Base-by-base conservation (phyloP, 2,888 invertebrate genomes). In the Macrophya annulata region DNA sequence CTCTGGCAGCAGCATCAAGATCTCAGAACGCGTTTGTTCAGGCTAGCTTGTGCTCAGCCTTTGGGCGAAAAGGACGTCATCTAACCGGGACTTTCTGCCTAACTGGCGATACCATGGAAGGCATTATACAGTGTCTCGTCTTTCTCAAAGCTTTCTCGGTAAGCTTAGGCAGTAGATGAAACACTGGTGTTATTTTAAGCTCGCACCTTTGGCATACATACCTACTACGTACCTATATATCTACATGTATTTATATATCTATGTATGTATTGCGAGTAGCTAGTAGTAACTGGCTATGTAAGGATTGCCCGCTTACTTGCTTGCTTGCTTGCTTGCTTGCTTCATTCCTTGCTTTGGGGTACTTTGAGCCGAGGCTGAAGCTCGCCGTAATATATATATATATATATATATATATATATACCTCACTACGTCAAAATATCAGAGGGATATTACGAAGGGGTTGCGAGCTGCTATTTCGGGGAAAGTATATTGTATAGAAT, bases 101-200 rank as follows among this genome's bases (percentile, higher is more conserved):
- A 86, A 97, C 97, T 76, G 98, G 98, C 84, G 98, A 98, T 94
- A 98, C 98, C 86, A 98, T 98, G 98, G 98, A 98, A 93, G 98
- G 98, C 90, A 98, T 98, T 92, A 98, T 98, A 93, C 98, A 98
- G 94, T 98, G 98, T 93, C 95, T 98, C 91, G 98, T 98, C 90
- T 98, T 98, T 94, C 96, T 98, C 92, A 98, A 98, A 94, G 98
- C 98, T 65, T 98, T 98, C 94, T 97, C 98, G 97, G 98, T 98
- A 95, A 97, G 98, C 95, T 62, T 62, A 77, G 51, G 77, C 55
- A 43, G 17, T 48, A 74, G 43, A 74, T 74, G 72, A 74, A 74
- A 74, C 72, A 68, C 68, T 37, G 68, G 68, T 74, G 74, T 74
- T 74, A 74, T 74, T 74, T 21, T 74, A 43, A 74, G 74, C 74